These are phyloP conservation scores for Phania funesta DNA, from an alignment of 2,888 invertebrate genomes.

Conservation along the genomic window DNA sequence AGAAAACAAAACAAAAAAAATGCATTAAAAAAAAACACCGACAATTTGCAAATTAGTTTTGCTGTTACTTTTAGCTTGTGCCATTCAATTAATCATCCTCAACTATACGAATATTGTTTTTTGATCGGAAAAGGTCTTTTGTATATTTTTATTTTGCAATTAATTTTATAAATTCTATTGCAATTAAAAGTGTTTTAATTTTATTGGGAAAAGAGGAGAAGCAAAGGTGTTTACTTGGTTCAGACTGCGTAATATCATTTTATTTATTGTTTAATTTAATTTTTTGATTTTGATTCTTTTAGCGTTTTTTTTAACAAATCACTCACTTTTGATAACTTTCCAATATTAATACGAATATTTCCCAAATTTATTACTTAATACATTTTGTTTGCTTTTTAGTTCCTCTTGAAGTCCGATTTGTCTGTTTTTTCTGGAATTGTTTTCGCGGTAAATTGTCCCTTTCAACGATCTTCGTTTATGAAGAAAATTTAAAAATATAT, in stretches of 20 bases:
- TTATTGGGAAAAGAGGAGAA: too few relatives aligned
- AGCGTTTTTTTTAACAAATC: not conserved
- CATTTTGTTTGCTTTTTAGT: too few relatives aligned
- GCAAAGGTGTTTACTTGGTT: conserved; percentile 12
- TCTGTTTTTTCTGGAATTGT: too few relatives aligned
- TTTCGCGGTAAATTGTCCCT: too few relatives aligned
- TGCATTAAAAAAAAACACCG: conserved; percentile 7
- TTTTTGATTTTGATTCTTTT: conserved; percentile 5
- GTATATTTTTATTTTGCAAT: not conserved
- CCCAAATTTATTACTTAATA: too few relatives aligned
- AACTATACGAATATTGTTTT: not conserved
- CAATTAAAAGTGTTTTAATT: too few relatives aligned
- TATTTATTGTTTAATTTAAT: not conserved
- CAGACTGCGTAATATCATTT: not conserved
- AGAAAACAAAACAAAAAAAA: not conserved
- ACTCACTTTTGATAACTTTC: too few relatives aligned
- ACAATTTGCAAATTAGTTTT: conserved; percentile 39
- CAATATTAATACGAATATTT: too few relatives aligned
- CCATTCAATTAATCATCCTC: conserved; percentile 41
- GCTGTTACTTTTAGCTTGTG: conserved; percentile 19
- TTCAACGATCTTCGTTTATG: too few relatives aligned
- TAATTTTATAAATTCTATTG: not conserved
- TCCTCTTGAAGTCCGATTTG: too few relatives aligned
- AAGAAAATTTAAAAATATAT: too few relatives aligned
- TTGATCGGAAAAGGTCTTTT: conserved; percentile 17